Evolutionary conservation across 2,888 invertebrate genomes (phyloP).

Genomic region (Philhelius pedissequus): DNA sequence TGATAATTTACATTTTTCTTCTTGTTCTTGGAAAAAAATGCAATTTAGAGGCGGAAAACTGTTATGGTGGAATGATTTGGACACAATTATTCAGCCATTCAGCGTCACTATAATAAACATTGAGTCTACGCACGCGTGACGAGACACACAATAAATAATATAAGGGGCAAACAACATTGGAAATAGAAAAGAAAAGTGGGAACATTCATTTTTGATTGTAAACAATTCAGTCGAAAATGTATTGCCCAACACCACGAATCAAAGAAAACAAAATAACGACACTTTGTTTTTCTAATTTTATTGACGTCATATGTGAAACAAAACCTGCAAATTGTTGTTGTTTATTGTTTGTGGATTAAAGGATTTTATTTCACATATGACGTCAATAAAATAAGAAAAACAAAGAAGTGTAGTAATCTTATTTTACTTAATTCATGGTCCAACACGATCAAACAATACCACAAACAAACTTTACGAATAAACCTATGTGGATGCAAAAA

Average conservation of each 20-base stretch:
- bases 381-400: no score
- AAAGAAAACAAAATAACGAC: no score
- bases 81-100: conserved; percentile 15
- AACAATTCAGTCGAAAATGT: not conserved
- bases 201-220: conserved; percentile 12
- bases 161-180: not conserved
- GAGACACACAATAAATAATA: conserved; percentile 27
- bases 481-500: no score
- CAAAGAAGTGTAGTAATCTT: no score
- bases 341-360: no score
- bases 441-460: not conserved
- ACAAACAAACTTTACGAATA: not conserved
- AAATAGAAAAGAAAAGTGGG: not conserved
- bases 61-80: conserved; percentile 23
- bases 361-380: no score
- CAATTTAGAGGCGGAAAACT: not conserved
- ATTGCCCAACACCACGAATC: no score
- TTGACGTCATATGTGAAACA: no score
- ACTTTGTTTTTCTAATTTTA: no score
- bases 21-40: not conserved
- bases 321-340: no score
- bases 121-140: conserved; percentile 60
- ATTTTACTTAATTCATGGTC: no score
- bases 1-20: conserved; percentile 28
- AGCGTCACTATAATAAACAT: conserved; percentile 35